These are phyloP conservation scores for Melieria omissa DNA, from an alignment of 2,888 invertebrate species.

Conservation along the genomic window DNA sequence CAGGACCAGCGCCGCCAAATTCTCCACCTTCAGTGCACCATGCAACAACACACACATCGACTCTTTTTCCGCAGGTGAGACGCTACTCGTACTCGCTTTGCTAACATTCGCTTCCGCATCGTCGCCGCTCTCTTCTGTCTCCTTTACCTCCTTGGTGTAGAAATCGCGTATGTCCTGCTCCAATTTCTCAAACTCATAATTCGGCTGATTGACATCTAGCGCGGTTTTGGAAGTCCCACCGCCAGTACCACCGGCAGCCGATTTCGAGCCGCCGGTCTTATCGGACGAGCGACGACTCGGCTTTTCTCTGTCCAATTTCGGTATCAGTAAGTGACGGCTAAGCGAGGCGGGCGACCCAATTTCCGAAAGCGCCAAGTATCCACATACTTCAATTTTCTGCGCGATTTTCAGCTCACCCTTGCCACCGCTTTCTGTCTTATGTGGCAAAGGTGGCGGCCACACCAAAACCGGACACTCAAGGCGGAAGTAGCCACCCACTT, in stretches of 20 bases:
- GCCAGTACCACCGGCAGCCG: conserved; percentile 61
- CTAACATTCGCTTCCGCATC: conserved; percentile 51
- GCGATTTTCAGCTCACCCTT: conserved; percentile 67
- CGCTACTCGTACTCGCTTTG: conserved; percentile 23
- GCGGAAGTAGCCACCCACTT: conserved; percentile 74
- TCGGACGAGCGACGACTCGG: conserved; percentile 62
- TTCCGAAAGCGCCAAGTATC: conserved; percentile 88
- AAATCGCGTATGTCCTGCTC: conserved; percentile 64
- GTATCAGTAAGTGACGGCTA: conserved; percentile 89
- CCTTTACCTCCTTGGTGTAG: conserved; percentile 57
- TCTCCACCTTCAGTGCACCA: conserved; percentile 90
- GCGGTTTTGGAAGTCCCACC: conserved; percentile 19
- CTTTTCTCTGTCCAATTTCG: conserved; percentile 71
- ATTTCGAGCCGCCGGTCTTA: conserved; percentile 65
- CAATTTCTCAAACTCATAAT: conserved; percentile 63
- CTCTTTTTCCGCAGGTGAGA: conserved; percentile 68
- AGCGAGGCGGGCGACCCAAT: conserved; percentile 91
- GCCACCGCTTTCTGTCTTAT: conserved; percentile 40
- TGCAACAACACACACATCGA: conserved; percentile 94
- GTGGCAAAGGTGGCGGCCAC: conserved; percentile 76
- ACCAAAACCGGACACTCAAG: conserved; percentile 78
- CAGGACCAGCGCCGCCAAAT: conserved; percentile 88
- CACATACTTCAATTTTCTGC: conserved; percentile 83
- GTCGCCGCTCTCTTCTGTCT: conserved; percentile 57
- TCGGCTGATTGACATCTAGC: conserved; percentile 51